Conservation (phyloP, 2,797 vertebrate genomes). For the Phrynocephalus vlangalii region DNA sequence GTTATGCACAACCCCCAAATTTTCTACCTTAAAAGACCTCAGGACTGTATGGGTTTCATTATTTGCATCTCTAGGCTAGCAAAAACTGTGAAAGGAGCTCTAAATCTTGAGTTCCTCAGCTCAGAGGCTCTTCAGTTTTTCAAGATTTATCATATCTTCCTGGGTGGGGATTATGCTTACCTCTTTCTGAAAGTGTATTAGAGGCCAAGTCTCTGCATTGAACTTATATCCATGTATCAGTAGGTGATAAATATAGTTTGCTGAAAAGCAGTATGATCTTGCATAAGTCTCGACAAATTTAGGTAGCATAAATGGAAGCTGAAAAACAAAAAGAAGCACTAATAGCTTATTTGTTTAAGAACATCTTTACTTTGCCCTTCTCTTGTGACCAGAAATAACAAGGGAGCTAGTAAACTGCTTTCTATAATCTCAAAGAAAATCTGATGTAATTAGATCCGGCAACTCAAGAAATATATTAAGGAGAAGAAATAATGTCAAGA, state of each 20-base stretch:
- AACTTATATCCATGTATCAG: constrained; percentile 91
- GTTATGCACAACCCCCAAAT: neutral
- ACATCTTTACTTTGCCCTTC: neutral
- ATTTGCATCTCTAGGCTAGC: neutral
- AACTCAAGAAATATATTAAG: neutral
- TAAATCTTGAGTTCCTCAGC: neutral
- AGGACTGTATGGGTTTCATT: neutral
- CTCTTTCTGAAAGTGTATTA: constrained; percentile 87
- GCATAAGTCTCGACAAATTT: constrained; percentile 78
- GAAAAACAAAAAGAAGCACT: constrained; percentile 48
- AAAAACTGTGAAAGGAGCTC: neutral
- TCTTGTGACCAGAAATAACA: neutral
- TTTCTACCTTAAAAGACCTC: too few species aligned
- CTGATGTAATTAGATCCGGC: neutral
- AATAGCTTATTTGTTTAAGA: neutral
- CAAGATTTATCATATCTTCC: neutral
- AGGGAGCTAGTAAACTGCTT: neutral
- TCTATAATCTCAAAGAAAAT: neutral
- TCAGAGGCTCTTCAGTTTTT: neutral
- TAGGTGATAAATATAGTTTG: constrained; percentile 88
- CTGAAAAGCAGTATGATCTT: constrained; percentile 88
- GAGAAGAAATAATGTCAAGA: neutral
- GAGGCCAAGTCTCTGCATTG: constrained; percentile 84
- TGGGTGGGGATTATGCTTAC: constrained; percentile 74
- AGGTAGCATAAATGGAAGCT: constrained; percentile 80